Percentiles rank a stretch among this genome's conserved stretches.
Evolutionary conservation across 2,113 vertebrate genomes (phyloP).

Genomic region (Oceanites oceanicus): DNA sequence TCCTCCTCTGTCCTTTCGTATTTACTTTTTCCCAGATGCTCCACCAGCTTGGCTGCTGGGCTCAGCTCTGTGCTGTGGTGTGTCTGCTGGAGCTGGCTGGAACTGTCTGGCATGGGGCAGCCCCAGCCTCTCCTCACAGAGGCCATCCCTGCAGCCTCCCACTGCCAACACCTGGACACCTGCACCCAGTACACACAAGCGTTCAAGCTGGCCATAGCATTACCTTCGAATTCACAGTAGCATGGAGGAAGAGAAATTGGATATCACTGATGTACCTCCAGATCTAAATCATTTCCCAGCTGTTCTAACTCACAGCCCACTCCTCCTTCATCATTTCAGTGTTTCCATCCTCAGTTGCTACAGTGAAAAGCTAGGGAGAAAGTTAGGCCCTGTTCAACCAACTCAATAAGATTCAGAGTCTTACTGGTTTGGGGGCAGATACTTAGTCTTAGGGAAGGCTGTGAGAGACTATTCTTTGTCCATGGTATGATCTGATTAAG

Average conservation of each 20-base stretch:
- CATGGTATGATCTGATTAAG: neutral
- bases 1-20: neutral
- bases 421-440: neutral
- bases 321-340: neutral
- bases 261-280: accelerated
- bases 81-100: neutral
- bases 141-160: neutral
- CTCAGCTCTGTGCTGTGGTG: neutral
- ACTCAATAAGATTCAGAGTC: neutral
- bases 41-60: neutral
- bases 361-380: neutral
- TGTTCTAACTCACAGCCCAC: neutral
- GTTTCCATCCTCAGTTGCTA: neutral
- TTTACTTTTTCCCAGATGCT: neutral
- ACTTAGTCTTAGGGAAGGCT: neutral
- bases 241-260: neutral
- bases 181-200: neutral
- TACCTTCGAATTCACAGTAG: neutral
- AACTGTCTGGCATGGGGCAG: neutral
- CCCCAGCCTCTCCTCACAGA: neutral
- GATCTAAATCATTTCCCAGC: neutral
- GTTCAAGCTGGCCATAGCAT: neutral
- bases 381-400: neutral
- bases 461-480: neutral
- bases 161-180: neutral